phyloP scores from a whole-genome alignment of 2,113 vertebrate species.

The Centrocercus urophasianus region DNA sequence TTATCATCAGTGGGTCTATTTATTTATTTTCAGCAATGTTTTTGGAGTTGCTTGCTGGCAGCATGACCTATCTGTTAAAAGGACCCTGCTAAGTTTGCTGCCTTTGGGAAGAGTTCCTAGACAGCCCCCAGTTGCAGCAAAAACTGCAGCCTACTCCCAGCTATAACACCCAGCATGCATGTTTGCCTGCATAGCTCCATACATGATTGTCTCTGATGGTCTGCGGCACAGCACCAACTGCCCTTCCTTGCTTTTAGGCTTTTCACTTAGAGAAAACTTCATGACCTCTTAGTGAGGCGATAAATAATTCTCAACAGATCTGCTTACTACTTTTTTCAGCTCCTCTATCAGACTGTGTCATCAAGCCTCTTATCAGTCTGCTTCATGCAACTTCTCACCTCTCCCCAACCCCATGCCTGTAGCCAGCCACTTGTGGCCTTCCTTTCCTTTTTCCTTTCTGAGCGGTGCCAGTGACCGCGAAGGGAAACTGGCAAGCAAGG shows the following conservation, averaged over 20 bases:
- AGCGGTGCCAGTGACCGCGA: constrained; percentile 30
- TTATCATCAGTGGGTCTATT: background rate
- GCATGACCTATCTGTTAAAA: background rate
- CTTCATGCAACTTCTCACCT: constrained; percentile 1
- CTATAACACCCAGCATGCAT: background rate
- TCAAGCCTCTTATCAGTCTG: constrained; percentile 29
- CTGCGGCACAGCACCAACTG: background rate
- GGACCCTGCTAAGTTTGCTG: background rate
- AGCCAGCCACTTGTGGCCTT: background rate
- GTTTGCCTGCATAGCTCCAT: background rate
- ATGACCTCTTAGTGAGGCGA: background rate
- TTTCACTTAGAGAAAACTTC: constrained; percentile 4
- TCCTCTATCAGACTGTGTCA: background rate
- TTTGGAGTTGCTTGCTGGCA: background rate
- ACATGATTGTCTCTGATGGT: background rate
- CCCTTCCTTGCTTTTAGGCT: background rate
- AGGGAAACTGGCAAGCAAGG: constrained; percentile 27
- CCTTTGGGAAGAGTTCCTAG: background rate
- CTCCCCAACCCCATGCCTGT: background rate
- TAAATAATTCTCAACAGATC: constrained; percentile 12
- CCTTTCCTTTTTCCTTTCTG: background rate
- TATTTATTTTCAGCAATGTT: background rate
- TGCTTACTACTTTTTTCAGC: background rate
- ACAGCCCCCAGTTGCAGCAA: background rate
- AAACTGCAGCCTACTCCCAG: background rate